phyloP scores from a whole-genome alignment of 2,888 invertebrate genomes.

The Nectonema munidae region DNA sequence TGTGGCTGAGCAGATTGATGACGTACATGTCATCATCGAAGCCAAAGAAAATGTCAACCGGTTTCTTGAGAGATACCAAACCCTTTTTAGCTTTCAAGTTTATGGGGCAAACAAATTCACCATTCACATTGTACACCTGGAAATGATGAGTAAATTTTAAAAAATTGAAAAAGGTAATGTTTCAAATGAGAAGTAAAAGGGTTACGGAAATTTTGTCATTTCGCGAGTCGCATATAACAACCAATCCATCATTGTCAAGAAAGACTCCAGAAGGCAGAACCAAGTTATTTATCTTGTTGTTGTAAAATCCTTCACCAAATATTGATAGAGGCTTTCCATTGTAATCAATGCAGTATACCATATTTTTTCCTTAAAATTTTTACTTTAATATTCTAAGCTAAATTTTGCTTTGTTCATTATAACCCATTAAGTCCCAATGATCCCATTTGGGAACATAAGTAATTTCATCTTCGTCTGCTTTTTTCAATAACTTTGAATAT shows the following conservation, averaged over 20 bases:
- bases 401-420: too few relatives aligned
- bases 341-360: constrained; percentile 9
- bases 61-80: constrained; percentile 9
- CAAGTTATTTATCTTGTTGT: not conserved
- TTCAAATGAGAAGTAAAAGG: not conserved
- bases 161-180: constrained; percentile 20
- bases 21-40: constrained; percentile 1
- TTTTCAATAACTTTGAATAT: too few relatives aligned
- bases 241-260: not conserved
- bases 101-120: constrained; percentile 2
- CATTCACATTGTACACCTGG: constrained; percentile 7
- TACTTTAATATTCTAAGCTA: too few relatives aligned
- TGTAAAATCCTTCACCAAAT: constrained; percentile 7
- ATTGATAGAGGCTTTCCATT: constrained; percentile 2
- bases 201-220: constrained; percentile 7
- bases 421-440: too few relatives aligned
- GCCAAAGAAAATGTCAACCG: constrained; percentile 9
- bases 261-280: constrained; percentile 2
- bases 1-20: constrained; percentile 9
- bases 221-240: constrained; percentile 7
- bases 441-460: too few relatives aligned
- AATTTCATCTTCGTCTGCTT: too few relatives aligned
- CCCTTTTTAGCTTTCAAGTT: not conserved
- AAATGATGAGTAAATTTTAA: constrained; percentile 18
- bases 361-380: constrained; percentile 6